These are phyloP conservation scores for Caranx melampygus DNA, from an alignment of 2,113 vertebrate species.

Conservation along the genomic window DNA sequence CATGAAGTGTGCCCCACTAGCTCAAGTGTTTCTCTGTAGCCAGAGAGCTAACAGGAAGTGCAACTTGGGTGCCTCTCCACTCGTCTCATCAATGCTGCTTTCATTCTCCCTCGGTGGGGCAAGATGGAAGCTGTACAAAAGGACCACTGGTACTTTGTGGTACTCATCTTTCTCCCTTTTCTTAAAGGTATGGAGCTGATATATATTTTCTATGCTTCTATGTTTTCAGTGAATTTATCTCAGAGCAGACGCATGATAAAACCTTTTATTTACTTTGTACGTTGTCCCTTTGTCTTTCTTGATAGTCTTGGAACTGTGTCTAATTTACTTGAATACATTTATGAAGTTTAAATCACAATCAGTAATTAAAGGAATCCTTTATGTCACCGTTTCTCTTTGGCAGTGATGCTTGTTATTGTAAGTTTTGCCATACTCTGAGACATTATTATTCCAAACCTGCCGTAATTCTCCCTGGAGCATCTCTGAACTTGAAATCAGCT, in stretches of 20 bases:
- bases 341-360: background rate
- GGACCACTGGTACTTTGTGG: slow-evolving; percentile 82
- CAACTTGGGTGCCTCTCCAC: slow-evolving; percentile 62
- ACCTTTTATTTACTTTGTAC: background rate
- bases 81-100: slow-evolving; percentile 85
- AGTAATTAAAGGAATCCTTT: background rate
- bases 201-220: background rate
- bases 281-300: background rate
- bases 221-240: background rate
- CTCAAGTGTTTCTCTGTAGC: slow-evolving; percentile 59
- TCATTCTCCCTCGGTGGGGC: slow-evolving; percentile 81
- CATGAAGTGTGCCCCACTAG: slow-evolving; percentile 49
- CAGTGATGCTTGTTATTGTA: slow-evolving; percentile 22
- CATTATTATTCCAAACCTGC: slow-evolving; percentile 49
- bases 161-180: slow-evolving; percentile 82
- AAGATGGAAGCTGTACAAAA: slow-evolving; percentile 86
- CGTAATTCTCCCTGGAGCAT: slow-evolving; percentile 31
- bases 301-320: background rate
- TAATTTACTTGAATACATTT: background rate
- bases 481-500: slow-evolving; percentile 47
- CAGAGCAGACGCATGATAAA: background rate
- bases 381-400: background rate
- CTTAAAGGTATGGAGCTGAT: slow-evolving; percentile 81
- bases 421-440: slow-evolving; percentile 1
- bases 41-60: slow-evolving; percentile 79